Evolutionary conservation across 2,888 invertebrate genomes (phyloP), one percentile per base, ranked within the genome.

Genomic region (Rhynchonema sp.): DNA sequence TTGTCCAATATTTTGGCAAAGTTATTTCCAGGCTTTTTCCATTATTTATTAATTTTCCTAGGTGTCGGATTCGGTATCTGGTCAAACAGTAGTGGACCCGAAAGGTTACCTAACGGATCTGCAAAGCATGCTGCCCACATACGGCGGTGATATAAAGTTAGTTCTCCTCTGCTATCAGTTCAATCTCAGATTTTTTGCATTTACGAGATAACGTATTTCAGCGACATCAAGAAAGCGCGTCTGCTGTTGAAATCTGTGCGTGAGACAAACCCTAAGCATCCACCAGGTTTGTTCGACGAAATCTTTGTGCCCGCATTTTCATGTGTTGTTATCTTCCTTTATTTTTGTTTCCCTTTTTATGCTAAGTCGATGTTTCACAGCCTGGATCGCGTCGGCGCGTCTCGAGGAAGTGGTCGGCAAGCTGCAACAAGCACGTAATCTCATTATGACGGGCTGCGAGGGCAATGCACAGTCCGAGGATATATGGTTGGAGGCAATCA

Each of bases 31-130:
- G 60, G 52, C 23, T 53, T 46, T 46, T 22, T 46, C 22, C 22
- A 46, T 46, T 13, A 46, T 13, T 46, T 22, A 17, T 46, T 22
- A 22, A 17, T 6, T 2, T 17, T 63, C 59, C 62, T 29, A 68
- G 68, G 69, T 71, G 20, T 71, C 98, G 0, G 98, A 99, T 76
- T 96, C 96, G 0, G 96, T 99, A 0, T 87, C 88, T 1, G 98
- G 98, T 0, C 98, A 99, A 77, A 99, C 98, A 0, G 96, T 98
- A 0, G 94, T 99, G 0, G 98, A 99, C 77, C 98, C 98, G 0
- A 98, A 98, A 75, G 98, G 98, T 1, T 99, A 99, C 73, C 80
- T 99, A n/a, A 99, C 98, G 0, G 98, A 98, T 75, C 78, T 99
- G 56, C 94, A 98, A 73, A 92, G 92, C 27, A 98, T 98, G 94